phyloP scores from a whole-genome alignment of 2,797 vertebrate genomes.

The Jordanella pulchra region DNA sequence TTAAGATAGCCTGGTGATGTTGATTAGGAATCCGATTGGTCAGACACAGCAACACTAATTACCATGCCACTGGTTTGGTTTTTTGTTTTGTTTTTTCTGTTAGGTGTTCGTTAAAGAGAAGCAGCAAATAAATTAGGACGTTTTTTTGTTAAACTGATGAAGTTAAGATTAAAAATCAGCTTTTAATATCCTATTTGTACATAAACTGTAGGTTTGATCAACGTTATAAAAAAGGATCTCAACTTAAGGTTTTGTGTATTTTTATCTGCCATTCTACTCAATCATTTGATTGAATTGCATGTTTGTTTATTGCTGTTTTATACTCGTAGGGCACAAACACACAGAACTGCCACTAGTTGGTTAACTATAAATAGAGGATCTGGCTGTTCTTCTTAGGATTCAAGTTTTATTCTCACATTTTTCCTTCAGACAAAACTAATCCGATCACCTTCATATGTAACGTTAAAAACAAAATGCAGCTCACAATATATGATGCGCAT shows the following conservation, averaged over 20 bases:
- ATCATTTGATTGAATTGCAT: background rate
- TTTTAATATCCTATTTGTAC: background rate
- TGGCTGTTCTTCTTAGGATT: too few relatives aligned
- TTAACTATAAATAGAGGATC: too few relatives aligned
- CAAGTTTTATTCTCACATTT: too few relatives aligned
- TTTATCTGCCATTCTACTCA: background rate
- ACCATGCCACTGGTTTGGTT: conserved; percentile 25
- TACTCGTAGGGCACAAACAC: too few relatives aligned
- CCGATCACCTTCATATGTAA: too few relatives aligned
- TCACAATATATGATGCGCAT: too few relatives aligned
- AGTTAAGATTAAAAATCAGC: background rate
- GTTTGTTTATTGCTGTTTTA: background rate
- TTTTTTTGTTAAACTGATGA: background rate
- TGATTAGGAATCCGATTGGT: conserved; percentile 72
- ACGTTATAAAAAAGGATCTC: too few relatives aligned
- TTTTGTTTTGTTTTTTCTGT: conserved; percentile 29
- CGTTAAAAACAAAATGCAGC: too few relatives aligned
- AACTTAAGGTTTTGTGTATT: background rate
- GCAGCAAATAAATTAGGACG: background rate
- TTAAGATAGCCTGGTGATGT: conserved; percentile 63
- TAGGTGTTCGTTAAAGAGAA: background rate
- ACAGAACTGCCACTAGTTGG: too few relatives aligned
- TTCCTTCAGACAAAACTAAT: too few relatives aligned
- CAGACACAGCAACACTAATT: conserved; percentile 50
- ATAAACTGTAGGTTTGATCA: background rate